A percentile compares a stretch with the other conserved stretches of the same genome.
Evolutionary conservation across 92 coral and sea anemone species (phyloP).

Genomic region (Micromussa lordhowensis): DNA sequence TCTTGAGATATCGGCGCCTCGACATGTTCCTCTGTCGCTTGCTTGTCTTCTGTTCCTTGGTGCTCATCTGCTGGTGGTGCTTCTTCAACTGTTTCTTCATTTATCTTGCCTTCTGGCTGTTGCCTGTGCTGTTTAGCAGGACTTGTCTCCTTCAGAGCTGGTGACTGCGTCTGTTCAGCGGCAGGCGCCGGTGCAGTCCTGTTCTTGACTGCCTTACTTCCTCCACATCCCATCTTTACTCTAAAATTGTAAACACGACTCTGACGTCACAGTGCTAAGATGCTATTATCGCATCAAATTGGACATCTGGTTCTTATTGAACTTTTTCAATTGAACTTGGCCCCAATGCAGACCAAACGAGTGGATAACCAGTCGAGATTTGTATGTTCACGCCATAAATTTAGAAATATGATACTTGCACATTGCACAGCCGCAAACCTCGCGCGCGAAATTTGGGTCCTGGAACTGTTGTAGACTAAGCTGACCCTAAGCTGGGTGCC

Average conservation of each 20-base stretch:
- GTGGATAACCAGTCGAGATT: neutral
- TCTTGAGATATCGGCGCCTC: neutral
- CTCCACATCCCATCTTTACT: constrained; percentile 38
- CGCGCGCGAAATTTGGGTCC: neutral
- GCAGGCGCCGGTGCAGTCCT: neutral
- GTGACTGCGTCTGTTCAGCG: neutral
- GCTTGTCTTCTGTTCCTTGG: neutral
- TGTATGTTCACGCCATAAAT: neutral
- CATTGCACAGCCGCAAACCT: neutral
- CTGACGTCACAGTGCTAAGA: neutral
- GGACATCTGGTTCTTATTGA: neutral
- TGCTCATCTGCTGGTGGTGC: neutral
- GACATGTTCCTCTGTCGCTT: neutral
- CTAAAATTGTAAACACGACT: neutral
- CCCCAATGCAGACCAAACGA: neutral
- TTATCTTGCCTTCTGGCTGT: constrained; percentile 5
- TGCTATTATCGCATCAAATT: neutral
- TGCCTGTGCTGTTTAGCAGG: neutral
- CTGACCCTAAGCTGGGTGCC: too few relatives aligned
- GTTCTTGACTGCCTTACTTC: constrained; percentile 5
- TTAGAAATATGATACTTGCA: too few relatives aligned
- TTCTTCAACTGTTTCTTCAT: neutral
- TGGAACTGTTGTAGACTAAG: too few relatives aligned
- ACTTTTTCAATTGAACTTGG: neutral
- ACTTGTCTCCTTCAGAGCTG: neutral